Base-by-base conservation (phyloP, 2,797 vertebrate genomes). In the Sebastolobus altivelis region DNA sequence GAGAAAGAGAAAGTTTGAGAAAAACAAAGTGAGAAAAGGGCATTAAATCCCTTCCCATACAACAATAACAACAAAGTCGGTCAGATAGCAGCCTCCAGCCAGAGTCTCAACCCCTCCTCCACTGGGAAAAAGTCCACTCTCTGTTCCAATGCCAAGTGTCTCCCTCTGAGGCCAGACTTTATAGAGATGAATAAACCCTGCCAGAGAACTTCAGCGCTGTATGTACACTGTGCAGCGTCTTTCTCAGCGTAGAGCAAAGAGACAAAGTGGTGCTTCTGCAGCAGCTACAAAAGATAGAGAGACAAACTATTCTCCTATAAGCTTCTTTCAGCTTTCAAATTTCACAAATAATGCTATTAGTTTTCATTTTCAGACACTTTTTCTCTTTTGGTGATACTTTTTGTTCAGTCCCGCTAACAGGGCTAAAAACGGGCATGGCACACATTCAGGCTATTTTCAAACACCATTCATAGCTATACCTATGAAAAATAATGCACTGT, bases 131-230 rank as follows among this genome's bases (percentile, higher is more conserved):
- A 49, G 71, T 72, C 75, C 59, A 31, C 46, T 81, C 78, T 87
- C 62, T 85, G 81, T 88, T 86, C 68, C 43, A 25, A 31, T 56
- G 88, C 88, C 90, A 89, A 91, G 80, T 72, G 62, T 87, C 72
- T 79, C 80, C 80, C 72, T 88, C 78, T 72, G 80, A 87, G 77
- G 70, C 63, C 76, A 75, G 83, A 80, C 75, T 85, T 85, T 84
- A 75, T 63, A 72, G 79, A 89, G 79, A 87, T 73, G 75, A 88
- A 80, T 77, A 83, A 88, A 80, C 54, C 43, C 68, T 72, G 78
- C 72, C 81, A 75, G 78, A 40, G 52, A 75, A 82, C 66, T 72
- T 86, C 72, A 74, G 38, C 1, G 4, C 63, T 49, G 68, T 33
- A 9, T 84, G 72, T 66, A 20, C 16, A 75, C 58, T 72, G 72